phyloP scores from a whole-genome alignment of 2,797 vertebrate species.

The Picus viridis region DNA sequence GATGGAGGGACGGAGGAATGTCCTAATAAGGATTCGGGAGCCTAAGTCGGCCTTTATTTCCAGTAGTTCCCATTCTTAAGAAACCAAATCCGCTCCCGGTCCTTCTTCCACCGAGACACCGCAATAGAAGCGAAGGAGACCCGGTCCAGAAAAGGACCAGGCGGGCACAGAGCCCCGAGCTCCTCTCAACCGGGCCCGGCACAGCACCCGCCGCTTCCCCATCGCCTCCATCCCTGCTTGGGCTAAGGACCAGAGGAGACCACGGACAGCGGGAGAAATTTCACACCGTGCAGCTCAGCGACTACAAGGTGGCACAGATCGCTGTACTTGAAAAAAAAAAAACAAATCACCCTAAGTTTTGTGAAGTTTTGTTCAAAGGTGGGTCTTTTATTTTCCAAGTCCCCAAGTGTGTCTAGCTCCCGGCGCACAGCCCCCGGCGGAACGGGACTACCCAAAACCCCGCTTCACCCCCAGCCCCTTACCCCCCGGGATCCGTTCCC shows the following conservation, averaged over 20 bases:
- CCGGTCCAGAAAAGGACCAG: neutral
- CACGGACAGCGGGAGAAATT: neutral
- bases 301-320: rapidly evolving
- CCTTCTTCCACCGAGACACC: neutral
- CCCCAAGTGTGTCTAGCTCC: too few relatives aligned
- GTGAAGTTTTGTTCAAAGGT: neutral
- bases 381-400: neutral
- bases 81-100: neutral
- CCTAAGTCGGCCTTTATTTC: neutral
- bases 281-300: neutral
- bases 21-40: slow-evolving; percentile 18
- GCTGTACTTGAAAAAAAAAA: rapidly evolving
- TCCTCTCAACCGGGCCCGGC: neutral
- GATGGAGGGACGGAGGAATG: neutral
- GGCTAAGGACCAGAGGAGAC: neutral
- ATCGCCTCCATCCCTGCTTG: neutral
- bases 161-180: neutral
- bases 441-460: neutral
- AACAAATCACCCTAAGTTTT: rapidly evolving
- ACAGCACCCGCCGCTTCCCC: neutral
- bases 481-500: neutral
- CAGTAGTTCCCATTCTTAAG: neutral
- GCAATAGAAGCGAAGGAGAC: rapidly evolving
- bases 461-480: neutral
- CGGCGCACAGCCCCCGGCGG: too few relatives aligned